A percentile compares a stretch with the other conserved stretches of the same genome.
These are phyloP conservation scores for Polymixis flavicincta DNA, from an alignment of 2,888 invertebrate genomes.

Conservation along the genomic window DNA sequence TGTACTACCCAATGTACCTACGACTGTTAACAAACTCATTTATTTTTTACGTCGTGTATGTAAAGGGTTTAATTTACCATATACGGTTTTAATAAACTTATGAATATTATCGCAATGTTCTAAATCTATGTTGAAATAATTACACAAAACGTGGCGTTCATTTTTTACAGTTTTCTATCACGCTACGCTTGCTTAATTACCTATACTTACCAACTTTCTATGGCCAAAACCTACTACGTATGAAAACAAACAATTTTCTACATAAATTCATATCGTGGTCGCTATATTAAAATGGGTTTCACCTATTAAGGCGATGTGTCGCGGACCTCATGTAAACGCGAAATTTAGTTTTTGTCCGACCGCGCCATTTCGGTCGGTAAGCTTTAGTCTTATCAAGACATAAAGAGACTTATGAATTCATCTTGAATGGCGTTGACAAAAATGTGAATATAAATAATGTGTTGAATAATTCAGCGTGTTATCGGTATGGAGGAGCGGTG, in stretches of 20 bases:
- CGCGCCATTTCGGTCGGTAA: slow-evolving; percentile 83
- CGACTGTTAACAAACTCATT: slow-evolving; percentile 17
- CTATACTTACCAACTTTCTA: slow-evolving; percentile 58
- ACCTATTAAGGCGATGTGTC: slow-evolving; percentile 75
- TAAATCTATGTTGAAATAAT: slow-evolving; percentile 73
- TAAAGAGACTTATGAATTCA: slow-evolving; percentile 89
- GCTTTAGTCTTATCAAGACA: slow-evolving; percentile 90
- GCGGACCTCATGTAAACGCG: slow-evolving; percentile 77
- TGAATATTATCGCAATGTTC: slow-evolving; percentile 72
- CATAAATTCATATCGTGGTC: slow-evolving; percentile 57
- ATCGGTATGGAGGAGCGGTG: slow-evolving; percentile 87
- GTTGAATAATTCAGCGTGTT: slow-evolving; percentile 90
- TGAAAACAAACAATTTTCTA: slow-evolving; percentile 54
- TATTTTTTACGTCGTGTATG: slow-evolving; percentile 35
- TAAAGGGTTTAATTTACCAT: slow-evolving; percentile 55
- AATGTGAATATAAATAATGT: slow-evolving; percentile 90
- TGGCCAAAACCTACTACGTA: slow-evolving; percentile 53
- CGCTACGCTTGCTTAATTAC: slow-evolving; percentile 64
- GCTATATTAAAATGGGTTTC: slow-evolving; percentile 68
- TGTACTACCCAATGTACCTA: neutral
- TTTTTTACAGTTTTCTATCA: slow-evolving; percentile 62
- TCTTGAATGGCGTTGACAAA: slow-evolving; percentile 90
- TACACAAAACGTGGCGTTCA: slow-evolving; percentile 62
- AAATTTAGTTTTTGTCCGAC: slow-evolving; percentile 77
- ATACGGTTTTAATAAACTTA: slow-evolving; percentile 70